These are phyloP conservation scores for Diplodus sargus DNA, from an alignment of 2,797 vertebrate genomes.

Conservation along the genomic window DNA sequence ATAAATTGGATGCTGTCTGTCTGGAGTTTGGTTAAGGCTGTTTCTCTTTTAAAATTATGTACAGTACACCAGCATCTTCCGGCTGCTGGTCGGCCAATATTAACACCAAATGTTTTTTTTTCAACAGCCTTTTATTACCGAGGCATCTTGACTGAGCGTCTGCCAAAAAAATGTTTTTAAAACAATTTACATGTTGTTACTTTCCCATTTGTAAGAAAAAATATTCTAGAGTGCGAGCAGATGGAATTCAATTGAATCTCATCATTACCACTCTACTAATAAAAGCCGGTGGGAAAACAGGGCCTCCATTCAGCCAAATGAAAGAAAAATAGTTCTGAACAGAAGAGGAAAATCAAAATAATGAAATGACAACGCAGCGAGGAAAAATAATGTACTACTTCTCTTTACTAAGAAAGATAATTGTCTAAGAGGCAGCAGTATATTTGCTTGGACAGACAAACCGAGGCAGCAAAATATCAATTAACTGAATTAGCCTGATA, in stretches of 20 bases:
- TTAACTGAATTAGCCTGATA: slow-evolving; percentile 42
- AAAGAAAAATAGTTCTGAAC: slow-evolving; percentile 50
- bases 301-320: slow-evolving; percentile 49
- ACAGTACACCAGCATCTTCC: slow-evolving; percentile 32
- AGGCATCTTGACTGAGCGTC: slow-evolving; percentile 48
- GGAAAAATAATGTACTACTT: slow-evolving; percentile 54
- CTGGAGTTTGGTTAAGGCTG: slow-evolving; percentile 54
- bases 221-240: slow-evolving; percentile 54
- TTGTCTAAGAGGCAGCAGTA: slow-evolving; percentile 63
- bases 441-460: slow-evolving; percentile 60
- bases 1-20: slow-evolving; percentile 16
- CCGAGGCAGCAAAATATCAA: slow-evolving; percentile 33
- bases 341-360: slow-evolving; percentile 46
- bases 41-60: slow-evolving; percentile 40
- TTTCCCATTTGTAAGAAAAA: slow-evolving; percentile 38
- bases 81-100: slow-evolving; percentile 25
- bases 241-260: slow-evolving; percentile 69
- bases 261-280: slow-evolving; percentile 64
- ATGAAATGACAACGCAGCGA: slow-evolving; percentile 57
- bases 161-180: slow-evolving; percentile 37
- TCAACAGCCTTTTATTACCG: slow-evolving; percentile 42
- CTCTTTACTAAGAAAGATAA: slow-evolving; percentile 51
- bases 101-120: slow-evolving; percentile 31
- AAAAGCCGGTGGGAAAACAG: slow-evolving; percentile 62
- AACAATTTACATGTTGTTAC: slow-evolving; percentile 50